These are phyloP conservation scores for Oxytorus armatus DNA, from an alignment of 2,888 invertebrate species.

Conservation along the genomic window DNA sequence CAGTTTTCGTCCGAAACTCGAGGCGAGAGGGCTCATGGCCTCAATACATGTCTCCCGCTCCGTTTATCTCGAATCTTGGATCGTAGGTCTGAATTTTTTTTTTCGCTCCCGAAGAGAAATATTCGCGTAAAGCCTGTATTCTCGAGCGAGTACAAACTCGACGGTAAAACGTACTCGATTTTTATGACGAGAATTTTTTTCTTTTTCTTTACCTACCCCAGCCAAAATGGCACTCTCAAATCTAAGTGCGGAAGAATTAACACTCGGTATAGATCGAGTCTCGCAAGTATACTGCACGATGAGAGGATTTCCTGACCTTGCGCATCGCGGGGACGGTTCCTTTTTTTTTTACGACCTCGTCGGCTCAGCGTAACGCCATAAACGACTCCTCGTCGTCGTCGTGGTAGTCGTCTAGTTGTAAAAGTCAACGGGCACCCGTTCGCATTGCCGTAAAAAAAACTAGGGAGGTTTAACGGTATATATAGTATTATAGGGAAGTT, in stretches of 20 bases:
- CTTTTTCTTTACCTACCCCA: constrained; percentile 15
- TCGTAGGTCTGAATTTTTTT: constrained; percentile 47
- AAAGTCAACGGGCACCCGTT: constrained; percentile 78
- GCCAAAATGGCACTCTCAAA: no score
- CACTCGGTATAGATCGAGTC: constrained; percentile 13
- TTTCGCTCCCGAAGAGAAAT: constrained; percentile 25
- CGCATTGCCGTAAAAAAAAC: constrained; percentile 77
- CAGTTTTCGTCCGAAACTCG: constrained; percentile 49
- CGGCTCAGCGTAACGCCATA: constrained; percentile 72
- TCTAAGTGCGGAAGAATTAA: constrained; percentile 35
- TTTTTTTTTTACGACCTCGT: constrained; percentile 76
- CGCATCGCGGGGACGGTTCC: constrained; percentile 67
- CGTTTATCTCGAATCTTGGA: constrained; percentile 60
- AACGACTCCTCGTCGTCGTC: constrained; percentile 69
- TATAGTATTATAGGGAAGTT: constrained; percentile 49
- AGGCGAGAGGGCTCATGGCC: constrained; percentile 20
- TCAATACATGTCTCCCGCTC: constrained; percentile 24
- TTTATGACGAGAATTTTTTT: constrained; percentile 37
- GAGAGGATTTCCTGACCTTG: constrained; percentile 76
- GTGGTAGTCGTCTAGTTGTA: constrained; percentile 73
- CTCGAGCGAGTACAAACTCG: constrained; percentile 35
- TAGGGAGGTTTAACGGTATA: constrained; percentile 64
- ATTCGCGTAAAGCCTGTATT: constrained; percentile 33
- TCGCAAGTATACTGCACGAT: constrained; percentile 49
- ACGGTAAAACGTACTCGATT: constrained; percentile 48